A percentile compares a stretch with the other conserved stretches of the same genome.
Evolutionary conservation across 2,113 vertebrate species (phyloP).

Genomic region (Epinephelus lanceolatus): DNA sequence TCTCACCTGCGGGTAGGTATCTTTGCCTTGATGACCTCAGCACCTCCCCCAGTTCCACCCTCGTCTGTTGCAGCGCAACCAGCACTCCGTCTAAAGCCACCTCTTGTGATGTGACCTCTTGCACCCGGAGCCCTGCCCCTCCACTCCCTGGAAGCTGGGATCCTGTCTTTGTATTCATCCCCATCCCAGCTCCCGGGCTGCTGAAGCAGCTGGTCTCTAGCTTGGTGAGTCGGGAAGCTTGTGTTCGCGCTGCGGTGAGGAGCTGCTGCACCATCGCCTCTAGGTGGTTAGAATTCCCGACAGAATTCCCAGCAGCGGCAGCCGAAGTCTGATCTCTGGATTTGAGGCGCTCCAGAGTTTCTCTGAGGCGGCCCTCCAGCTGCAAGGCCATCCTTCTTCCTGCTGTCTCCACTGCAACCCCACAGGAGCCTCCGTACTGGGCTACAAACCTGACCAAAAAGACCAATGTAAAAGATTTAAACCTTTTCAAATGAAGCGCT

Average conservation of each 20-base stretch:
- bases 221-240: conserved; percentile 79
- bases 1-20: conserved; percentile 90
- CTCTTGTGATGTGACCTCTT: conserved; percentile 53
- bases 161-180: conserved; percentile 49
- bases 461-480: conserved; percentile 2
- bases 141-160: conserved; percentile 55
- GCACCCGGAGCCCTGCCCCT: conserved; percentile 16
- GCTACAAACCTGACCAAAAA: conserved; percentile 74
- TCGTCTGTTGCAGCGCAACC: conserved; percentile 77
- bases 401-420: conserved; percentile 66
- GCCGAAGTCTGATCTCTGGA: conserved; percentile 32
- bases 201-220: conserved; percentile 83
- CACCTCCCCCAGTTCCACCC: conserved; percentile 76
- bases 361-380: conserved; percentile 78
- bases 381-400: conserved; percentile 71
- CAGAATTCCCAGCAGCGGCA: conserved; percentile 64
- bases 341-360: conserved; percentile 60
- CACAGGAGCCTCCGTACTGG: conserved; percentile 77
- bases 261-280: conserved; percentile 82
- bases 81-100: conserved; percentile 51
- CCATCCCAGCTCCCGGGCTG: conserved; percentile 11
- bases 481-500: background rate
- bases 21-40: conserved; percentile 75
- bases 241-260: conserved; percentile 77
- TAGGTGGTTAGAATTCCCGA: conserved; percentile 56